Base-by-base conservation (phyloP, 2,888 invertebrate genomes). In the Andrena chrysosceles region DNA sequence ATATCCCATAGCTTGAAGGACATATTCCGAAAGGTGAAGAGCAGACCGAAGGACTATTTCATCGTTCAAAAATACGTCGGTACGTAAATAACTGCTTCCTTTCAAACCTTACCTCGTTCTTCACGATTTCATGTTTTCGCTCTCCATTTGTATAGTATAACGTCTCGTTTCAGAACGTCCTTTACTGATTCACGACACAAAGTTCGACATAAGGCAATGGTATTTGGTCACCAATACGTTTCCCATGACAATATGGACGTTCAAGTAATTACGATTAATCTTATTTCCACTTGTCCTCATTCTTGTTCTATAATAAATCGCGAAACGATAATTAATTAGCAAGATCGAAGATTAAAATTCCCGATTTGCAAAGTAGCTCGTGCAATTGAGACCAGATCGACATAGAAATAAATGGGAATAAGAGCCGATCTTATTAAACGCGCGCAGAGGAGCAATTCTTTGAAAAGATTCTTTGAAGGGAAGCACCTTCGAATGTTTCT, bases 161-260 rank as follows among this genome's bases (percentile, higher is more conserved):
- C 13, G 16, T 42, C 42, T 42, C 4, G 13, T 95, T 94, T 31
- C 94, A 97, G 97, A 98, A 94, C 96, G 96, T 63, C 98, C 98
- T 0, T 93, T 98, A 63, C 94, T 98, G 62, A 96, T 98, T 56
- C 95, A 97, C 92, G 96, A 97, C 81, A 98, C 98, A 0, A 98
- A 98, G 94, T 98, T 98, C 92, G 98, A 98, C 91, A 98, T 98
- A 84, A 95, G 98, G 8, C 97, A 98, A 94, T 98, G 98, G 96
- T 98, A 98, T 93, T 94, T 98, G 70, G 96, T 98, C 0, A 97
- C 97, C 56, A 96, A 96, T 87, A 96, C 96, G 87, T 96, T 95
- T 87, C 97, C 97, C 0, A 94, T 98, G 68, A 96, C 96, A 0
- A 96, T 98, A 90, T 98, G 98, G 97, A 96, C 98, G 94, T 98